Base-by-base conservation (phyloP, 2,113 vertebrate genomes). In the Nothocercus julius region DNA sequence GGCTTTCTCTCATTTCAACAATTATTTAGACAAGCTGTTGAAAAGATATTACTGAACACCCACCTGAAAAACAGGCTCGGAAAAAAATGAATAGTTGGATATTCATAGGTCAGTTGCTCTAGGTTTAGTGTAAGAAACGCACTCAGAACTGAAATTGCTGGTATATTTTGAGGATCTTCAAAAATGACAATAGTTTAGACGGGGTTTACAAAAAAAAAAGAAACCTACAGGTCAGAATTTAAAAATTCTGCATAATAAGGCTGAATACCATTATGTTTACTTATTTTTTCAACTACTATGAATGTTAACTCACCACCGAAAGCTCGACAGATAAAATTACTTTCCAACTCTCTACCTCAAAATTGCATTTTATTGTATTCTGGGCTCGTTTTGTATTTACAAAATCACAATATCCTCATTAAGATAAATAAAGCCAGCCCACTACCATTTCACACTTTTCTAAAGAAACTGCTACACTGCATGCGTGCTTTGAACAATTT, bases 1-100 rank as follows among this genome's bases (percentile, higher is more conserved):
- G 80, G 69, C 66, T 93, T 89, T 87, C 78, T 79, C 91, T 95
- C 85, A 90, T 93, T 96, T 93, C 53, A 82, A 92, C 82, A 92
- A 82, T 75, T 96, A 92, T 85, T 95, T 93, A 84, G 64, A 92
- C 80, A 96, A 90, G 63, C 80, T 90, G 61, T 69, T 94, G 89
- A 93, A 95, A 85, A 95, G 94, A 18, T 74, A 73, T 36, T 82
- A 56, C 27, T 81, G 73, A 85, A 93, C 64, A 94, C 69, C 54
- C 44, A 87, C 49, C 22, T 47, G 13, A 79, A 93, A 88, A 82
- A 69, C 1, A 6, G 22, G 15, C 40, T 49, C 11, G 22, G 54
- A 34, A 54, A 30, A 51, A 90, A 89, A 88, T 27, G 1, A 93
- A 85, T 18, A 82, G 16, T 42, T 68, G n/a, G 19, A 28, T 49